Conservation (phyloP, 1,140 invertebrate species). For the Lysiphlebus fabarum region DNA sequence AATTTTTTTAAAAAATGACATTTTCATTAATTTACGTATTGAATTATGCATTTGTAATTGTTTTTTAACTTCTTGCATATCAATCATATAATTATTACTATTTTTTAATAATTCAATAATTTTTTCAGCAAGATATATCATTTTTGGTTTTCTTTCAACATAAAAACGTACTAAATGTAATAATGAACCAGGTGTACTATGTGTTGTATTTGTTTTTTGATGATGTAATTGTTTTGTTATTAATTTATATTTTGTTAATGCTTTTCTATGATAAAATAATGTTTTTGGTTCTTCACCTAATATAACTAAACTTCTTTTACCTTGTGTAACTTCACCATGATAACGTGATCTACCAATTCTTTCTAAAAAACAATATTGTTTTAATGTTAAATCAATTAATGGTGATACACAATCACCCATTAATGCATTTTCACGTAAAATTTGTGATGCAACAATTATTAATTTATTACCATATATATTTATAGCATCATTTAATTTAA, state of each 20-base stretch:
- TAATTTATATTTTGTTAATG: conserved; percentile 59
- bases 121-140: conserved; percentile 56
- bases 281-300: conserved; percentile 62
- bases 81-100: conserved; percentile 56
- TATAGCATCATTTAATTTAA: conserved; percentile 49
- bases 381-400: conserved; percentile 55
- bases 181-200: conserved; percentile 53
- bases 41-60: conserved; percentile 48
- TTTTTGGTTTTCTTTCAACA: conserved; percentile 58
- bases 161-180: conserved; percentile 65
- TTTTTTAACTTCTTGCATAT: conserved; percentile 56
- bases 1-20: conserved; percentile 49
- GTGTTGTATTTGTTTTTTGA: conserved; percentile 43
- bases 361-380: conserved; percentile 74
- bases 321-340: conserved; percentile 69
- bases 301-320: conserved; percentile 58
- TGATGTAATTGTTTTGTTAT: conserved; percentile 64
- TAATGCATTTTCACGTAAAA: conserved; percentile 59
- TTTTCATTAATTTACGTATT: conserved; percentile 57
- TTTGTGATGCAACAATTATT: conserved; percentile 72
- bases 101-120: conserved; percentile 59
- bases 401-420: conserved; percentile 56
- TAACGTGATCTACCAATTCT: conserved; percentile 70
- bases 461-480: conserved; percentile 59
- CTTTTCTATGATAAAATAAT: conserved; percentile 67